Evolutionary conservation across 1,140 invertebrate genomes (phyloP), one percentile per base, ranked within the genome.

Genomic region (Drosophila gunungcola): DNA sequence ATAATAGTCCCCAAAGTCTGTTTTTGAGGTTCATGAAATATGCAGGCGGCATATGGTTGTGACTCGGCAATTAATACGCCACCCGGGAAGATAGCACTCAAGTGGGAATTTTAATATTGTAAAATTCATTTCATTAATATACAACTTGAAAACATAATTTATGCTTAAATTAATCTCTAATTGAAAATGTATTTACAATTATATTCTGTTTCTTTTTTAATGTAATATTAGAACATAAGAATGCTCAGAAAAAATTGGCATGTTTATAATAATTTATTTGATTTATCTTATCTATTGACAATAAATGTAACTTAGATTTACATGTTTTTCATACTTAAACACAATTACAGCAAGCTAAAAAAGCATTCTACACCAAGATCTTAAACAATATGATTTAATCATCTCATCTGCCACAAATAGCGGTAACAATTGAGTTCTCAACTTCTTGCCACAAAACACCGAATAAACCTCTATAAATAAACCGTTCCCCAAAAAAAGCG

Each of bases 1-100:
- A 79, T 55, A 53, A 67, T 45, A 51, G 51, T 58, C 61, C 68
- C 81, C 67, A 10, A 45, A 56, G 77, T 49, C 54, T 69, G 63
- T 69, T 80, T 67, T 57, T 56, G 42, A 38, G 42, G 51, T 49
- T 73, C 70, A 73, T 80, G 62, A 73, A 80, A 62, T 58, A 77
- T 80, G 70, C 61, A 72, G 9, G 13, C 55, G 13, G 34, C 39
- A 73, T 57, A 7, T 32, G 45, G 29, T 43, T 55, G 36, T 38
- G 68, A 43, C 45, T 58, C n/a, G 29, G 34, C 45, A 69, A 77
- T 63, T 55, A 68, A 69, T 73, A 29, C 32, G 21, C 55, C 34
- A 64, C 46, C 45, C 12, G 3, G 21, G 6, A 13, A 29, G 10
- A 45, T 38, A 21, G 3, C 13, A 11, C 10, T 51, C 10, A 51